Evolutionary conservation across 2,888 invertebrate species (phyloP).

Genomic region (Odiellus spinosus): DNA sequence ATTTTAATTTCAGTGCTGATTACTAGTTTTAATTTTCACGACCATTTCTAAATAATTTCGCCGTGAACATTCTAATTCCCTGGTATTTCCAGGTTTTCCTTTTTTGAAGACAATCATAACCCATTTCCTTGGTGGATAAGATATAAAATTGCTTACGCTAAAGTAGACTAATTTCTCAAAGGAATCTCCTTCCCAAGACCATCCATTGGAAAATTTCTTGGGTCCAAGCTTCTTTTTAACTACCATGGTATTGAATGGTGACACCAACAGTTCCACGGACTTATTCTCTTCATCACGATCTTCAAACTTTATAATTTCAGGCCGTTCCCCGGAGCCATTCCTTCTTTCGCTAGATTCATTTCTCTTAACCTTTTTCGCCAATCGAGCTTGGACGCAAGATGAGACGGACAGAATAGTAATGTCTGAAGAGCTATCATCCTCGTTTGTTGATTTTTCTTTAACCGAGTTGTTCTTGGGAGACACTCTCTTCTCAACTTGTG

Average conservation of each 20-base stretch:
- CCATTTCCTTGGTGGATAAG: background rate
- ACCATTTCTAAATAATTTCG: no score
- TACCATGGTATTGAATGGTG: constrained; percentile 7
- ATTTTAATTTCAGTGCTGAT: no score
- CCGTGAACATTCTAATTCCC: no score
- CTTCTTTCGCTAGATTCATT: background rate
- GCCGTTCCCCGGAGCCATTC: background rate
- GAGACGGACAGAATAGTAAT: no score
- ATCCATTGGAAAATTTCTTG: constrained; percentile 67
- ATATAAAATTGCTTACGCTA: constrained; percentile 47
- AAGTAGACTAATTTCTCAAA: constrained; percentile 69
- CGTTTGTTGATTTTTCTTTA: no score
- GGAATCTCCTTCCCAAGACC: constrained; percentile 75
- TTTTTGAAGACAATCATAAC: background rate
- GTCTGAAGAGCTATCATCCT: no score
- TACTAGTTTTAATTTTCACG: no score
- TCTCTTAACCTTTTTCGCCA: no score
- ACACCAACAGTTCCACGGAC: background rate
- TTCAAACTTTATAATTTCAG: background rate
- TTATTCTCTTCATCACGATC: background rate
- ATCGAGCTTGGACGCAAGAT: no score
- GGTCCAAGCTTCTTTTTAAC: constrained; percentile 10
- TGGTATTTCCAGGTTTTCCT: no score
- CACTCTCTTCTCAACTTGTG: no score
- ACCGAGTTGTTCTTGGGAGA: no score